A percentile compares a stretch with the other conserved stretches of the same genome.
These are phyloP conservation scores for Tubulanus polymorphus DNA, from an alignment of 2,888 invertebrate genomes.

Conservation along the genomic window DNA sequence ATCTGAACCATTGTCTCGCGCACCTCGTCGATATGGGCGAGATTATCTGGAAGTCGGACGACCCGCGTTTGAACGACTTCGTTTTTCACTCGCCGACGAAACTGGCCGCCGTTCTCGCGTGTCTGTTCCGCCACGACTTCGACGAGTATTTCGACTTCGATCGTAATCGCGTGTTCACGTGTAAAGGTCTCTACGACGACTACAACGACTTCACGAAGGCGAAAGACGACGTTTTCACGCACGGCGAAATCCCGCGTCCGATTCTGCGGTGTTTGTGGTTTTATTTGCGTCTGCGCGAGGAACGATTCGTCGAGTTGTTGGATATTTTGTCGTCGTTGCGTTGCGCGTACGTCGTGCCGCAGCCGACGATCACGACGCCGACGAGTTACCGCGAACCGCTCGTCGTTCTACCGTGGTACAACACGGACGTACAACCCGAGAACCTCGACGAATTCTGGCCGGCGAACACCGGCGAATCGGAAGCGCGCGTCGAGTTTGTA, in stretches of 20 bases:
- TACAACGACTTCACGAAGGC: conserved; percentile 36
- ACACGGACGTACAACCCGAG: conserved; percentile 23
- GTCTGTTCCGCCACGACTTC: conserved; percentile 42
- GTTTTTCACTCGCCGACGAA: conserved; percentile 44
- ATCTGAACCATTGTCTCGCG: conserved; percentile 34
- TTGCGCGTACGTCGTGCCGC: conserved; percentile 44
- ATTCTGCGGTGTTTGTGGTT: conserved; percentile 47
- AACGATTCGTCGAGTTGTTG: conserved; percentile 31
- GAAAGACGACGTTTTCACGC: conserved; percentile 28
- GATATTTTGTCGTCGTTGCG: conserved; percentile 40
- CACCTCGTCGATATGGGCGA: conserved; percentile 44
- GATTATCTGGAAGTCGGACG: conserved; percentile 41
- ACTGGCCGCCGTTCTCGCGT: conserved; percentile 34
- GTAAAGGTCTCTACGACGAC: conserved; percentile 37
- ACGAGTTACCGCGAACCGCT: conserved; percentile 29
- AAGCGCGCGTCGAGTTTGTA: conserved; percentile 20
- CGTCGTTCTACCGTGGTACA: conserved; percentile 45
- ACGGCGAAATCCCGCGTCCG: conserved; percentile 44
- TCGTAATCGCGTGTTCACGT: conserved; percentile 38
- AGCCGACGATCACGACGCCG: conserved; percentile 33
- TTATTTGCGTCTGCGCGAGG: conserved; percentile 31
- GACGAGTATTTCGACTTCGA: conserved; percentile 35
- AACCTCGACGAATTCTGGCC: conserved; percentile 31
- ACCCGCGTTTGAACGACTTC: conserved; percentile 29
- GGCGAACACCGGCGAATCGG: conserved; percentile 19